Conservation (phyloP, 1,140 invertebrate species). For the Laodelphax striatellus region DNA sequence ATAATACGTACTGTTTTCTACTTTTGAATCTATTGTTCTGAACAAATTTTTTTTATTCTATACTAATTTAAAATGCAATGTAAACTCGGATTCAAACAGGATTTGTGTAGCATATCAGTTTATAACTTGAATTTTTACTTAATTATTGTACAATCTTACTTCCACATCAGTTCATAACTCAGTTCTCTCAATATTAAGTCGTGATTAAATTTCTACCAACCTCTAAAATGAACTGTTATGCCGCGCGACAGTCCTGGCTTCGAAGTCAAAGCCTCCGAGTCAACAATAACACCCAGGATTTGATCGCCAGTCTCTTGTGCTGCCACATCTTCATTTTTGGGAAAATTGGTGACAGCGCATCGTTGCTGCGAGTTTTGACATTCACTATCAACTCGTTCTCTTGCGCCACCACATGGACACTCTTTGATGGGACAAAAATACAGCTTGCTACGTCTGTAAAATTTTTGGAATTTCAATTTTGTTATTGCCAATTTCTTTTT, state of each 20-base stretch:
- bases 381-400: neutral
- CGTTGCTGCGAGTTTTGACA: neutral
- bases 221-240: constrained; percentile 11
- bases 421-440: constrained; percentile 6
- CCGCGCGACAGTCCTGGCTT: neutral
- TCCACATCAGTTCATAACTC: no score
- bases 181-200: no score
- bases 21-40: no score
- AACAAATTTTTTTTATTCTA: no score
- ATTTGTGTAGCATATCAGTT: no score
- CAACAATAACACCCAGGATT: constrained; percentile 9
- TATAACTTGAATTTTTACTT: no score
- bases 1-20: no score
- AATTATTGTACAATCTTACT: no score
- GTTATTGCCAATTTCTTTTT: no score
- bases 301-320: constrained; percentile 14
- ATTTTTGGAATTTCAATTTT: neutral
- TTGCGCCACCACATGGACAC: neutral
- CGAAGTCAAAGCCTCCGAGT: constrained; percentile 1
- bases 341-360: constrained; percentile 1
- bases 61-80: no score
- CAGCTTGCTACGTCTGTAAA: constrained; percentile 12
- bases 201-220: no score
- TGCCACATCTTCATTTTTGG: constrained; percentile 1
- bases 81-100: no score